These are phyloP conservation scores for Cheilosia vulpina DNA, from an alignment of 2,888 invertebrate genomes.

Conservation along the genomic window DNA sequence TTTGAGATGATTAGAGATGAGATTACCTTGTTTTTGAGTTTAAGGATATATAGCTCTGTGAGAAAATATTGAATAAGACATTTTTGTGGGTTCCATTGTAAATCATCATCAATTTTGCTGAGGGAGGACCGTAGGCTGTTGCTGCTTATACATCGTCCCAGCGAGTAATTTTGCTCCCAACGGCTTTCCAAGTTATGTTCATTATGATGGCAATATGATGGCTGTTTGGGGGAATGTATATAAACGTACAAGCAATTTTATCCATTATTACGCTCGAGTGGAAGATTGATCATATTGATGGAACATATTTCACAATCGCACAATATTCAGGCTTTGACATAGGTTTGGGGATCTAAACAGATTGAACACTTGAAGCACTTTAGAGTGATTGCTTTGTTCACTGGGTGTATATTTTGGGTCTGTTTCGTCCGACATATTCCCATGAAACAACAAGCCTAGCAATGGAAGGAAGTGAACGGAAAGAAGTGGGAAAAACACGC, in stretches of 20 bases:
- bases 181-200: not conserved
- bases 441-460: too few species aligned
- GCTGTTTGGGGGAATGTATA: not conserved
- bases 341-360: too few species aligned
- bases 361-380: too few species aligned
- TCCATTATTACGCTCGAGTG: not conserved
- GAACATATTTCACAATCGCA: too few species aligned
- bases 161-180: not conserved
- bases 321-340: too few species aligned
- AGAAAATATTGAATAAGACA: slow-evolving; percentile 42
- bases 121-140: not conserved
- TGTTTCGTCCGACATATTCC: too few species aligned
- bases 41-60: slow-evolving; percentile 14
- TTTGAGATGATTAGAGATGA: slow-evolving; percentile 49
- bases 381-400: too few species aligned
- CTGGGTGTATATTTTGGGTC: too few species aligned
- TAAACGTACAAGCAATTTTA: not conserved
- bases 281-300: too few species aligned
- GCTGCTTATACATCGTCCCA: not conserved
- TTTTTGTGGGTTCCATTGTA: slow-evolving; percentile 10
- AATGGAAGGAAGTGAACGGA: too few species aligned
- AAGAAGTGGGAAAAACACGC: too few species aligned
- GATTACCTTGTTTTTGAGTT: slow-evolving; percentile 55
- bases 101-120: slow-evolving; percentile 4
- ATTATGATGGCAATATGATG: not conserved